Conservation (phyloP, 1,140 invertebrate genomes). For the Cydia fagiglandana region DNA sequence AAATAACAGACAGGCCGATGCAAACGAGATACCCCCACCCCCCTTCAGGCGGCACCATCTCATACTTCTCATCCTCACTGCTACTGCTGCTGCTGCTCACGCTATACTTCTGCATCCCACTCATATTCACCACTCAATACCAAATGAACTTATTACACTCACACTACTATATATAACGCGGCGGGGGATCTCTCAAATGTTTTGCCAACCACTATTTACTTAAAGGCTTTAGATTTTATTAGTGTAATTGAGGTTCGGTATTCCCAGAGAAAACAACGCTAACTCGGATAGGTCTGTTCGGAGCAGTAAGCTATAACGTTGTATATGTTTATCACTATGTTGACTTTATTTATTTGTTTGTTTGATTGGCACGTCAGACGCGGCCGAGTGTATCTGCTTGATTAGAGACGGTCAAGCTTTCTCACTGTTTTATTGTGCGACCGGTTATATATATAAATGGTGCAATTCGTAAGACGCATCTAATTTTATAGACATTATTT, state of each 20-base stretch:
- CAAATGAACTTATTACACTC: constrained; percentile 66
- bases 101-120: constrained; percentile 59
- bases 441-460: neutral
- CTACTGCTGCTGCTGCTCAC: constrained; percentile 73
- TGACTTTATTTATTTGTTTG: neutral
- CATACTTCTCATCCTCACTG: constrained; percentile 77
- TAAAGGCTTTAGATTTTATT: constrained; percentile 52
- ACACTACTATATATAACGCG: constrained; percentile 51
- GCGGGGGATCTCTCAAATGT: constrained; percentile 56
- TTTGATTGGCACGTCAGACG: neutral
- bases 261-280: constrained; percentile 46
- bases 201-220: constrained; percentile 53
- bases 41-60: constrained; percentile 81
- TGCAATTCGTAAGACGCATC: neutral
- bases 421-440: neutral
- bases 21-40: constrained; percentile 84
- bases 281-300: neutral
- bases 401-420: neutral
- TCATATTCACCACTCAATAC: constrained; percentile 43
- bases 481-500: neutral
- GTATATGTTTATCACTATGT: neutral
- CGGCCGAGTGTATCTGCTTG: neutral
- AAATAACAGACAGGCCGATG: constrained; percentile 81
- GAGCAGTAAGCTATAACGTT: neutral
- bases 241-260: constrained; percentile 58